These are phyloP conservation scores for Scomber japonicus DNA, from an alignment of 2,113 vertebrate genomes.

Conservation along the genomic window DNA sequence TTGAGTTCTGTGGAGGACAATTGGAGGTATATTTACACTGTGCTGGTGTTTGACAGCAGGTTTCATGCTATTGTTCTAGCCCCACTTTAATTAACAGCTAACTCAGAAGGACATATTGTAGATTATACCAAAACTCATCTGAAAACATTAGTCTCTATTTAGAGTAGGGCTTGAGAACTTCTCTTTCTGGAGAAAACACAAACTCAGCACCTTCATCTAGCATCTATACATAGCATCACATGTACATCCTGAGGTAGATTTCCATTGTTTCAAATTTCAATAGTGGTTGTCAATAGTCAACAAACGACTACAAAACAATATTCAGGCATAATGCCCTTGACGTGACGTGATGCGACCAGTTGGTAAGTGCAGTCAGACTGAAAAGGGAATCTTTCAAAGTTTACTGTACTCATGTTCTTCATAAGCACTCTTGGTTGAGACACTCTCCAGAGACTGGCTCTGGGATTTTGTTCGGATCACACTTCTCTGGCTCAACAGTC, in stretches of 20 bases:
- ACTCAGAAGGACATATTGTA: slow-evolving; percentile 17
- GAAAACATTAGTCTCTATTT: slow-evolving; percentile 30
- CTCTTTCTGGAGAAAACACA: slow-evolving; percentile 61
- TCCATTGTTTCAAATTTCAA: slow-evolving; percentile 79
- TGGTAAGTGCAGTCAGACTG: slow-evolving; percentile 61
- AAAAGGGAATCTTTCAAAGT: slow-evolving; percentile 23
- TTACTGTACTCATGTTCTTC: slow-evolving; percentile 59
- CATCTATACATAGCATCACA: slow-evolving; percentile 63
- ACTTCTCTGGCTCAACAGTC: slow-evolving; percentile 83
- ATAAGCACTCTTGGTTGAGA: slow-evolving; percentile 85
- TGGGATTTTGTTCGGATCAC: slow-evolving; percentile 81
- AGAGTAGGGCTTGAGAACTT: slow-evolving; percentile 38
- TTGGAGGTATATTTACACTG: slow-evolving; percentile 69
- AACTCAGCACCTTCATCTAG: slow-evolving; percentile 68
- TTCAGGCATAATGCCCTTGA: slow-evolving; percentile 41
- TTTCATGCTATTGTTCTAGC: slow-evolving; percentile 56
- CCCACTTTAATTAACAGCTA: slow-evolving; percentile 34
- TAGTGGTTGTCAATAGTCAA: slow-evolving; percentile 82
- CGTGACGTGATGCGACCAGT: slow-evolving; percentile 41
- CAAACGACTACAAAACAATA: slow-evolving; percentile 68
- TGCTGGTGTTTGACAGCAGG: slow-evolving; percentile 73
- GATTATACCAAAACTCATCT: slow-evolving; percentile 17
- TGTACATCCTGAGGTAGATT: slow-evolving; percentile 93
- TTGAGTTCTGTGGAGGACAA: slow-evolving; percentile 43
- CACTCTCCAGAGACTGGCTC: slow-evolving; percentile 73